phyloP scores from a whole-genome alignment of 2,888 invertebrate species.

The Parnassius orleans region DNA sequence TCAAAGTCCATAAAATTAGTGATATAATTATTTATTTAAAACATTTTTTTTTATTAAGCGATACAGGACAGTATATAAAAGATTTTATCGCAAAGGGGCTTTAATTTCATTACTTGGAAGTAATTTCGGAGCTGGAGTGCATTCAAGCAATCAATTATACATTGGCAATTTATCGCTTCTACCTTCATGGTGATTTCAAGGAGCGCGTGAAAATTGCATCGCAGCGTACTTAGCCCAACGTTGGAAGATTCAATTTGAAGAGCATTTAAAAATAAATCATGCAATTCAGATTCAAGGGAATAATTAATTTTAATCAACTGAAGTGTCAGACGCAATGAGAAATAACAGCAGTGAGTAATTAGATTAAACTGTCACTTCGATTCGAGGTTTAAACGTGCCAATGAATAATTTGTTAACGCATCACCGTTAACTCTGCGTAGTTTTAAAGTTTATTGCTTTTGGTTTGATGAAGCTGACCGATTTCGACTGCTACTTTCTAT shows the following conservation, averaged over 20 bases:
- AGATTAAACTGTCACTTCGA: constrained; percentile 22
- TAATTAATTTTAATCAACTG: constrained; percentile 38
- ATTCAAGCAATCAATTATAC: constrained; percentile 24
- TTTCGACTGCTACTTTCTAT: constrained; percentile 16
- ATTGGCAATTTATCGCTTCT: constrained; percentile 24
- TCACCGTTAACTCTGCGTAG: constrained; percentile 8
- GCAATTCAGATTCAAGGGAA: constrained; percentile 20
- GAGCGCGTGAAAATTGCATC: constrained; percentile 1
- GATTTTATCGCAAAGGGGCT: neutral
- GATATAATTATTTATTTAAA: neutral
- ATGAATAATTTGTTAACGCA: constrained; percentile 14
- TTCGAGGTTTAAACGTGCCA: constrained; percentile 7
- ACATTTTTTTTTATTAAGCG: neutral
- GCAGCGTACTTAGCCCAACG: constrained; percentile 5
- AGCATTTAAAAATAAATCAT: constrained; percentile 12
- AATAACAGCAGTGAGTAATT: constrained; percentile 30
- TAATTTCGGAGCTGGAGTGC: constrained; percentile 10
- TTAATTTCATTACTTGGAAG: constrained; percentile 7
- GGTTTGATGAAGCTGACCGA: constrained; percentile 8
- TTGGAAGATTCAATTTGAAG: constrained; percentile 12
- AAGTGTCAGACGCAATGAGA: constrained; percentile 32
- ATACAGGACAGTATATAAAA: neutral
- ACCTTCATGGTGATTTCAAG: constrained; percentile 15
- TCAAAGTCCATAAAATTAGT: neutral
- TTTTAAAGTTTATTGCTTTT: neutral